Base-by-base conservation (phyloP, 2,113 vertebrate genomes). In the Meles meles region DNA sequence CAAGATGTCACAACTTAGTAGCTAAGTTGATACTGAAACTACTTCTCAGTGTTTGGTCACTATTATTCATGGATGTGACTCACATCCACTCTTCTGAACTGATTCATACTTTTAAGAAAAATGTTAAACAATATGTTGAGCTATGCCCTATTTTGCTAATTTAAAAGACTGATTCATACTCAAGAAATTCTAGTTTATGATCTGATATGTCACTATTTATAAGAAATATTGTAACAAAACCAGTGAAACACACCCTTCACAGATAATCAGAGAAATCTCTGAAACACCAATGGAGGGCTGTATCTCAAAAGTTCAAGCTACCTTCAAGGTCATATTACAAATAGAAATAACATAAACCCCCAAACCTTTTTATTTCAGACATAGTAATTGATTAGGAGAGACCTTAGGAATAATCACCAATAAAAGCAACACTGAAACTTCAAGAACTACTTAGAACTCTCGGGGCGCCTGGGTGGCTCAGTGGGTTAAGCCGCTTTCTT, bases 91-190 rank as follows among this genome's bases (percentile, higher is more conserved):
- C 47, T 83, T 96, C 47, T 91, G 39, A 93, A 80, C 63, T 8
- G 31, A 34, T 17, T 91, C 79, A 95, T 77, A 85, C 86, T 84
- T 93, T 63, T 63, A 49, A 76, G 34, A 82, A 96, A 94, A 94
- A 25, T 12, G 49, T 88, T 63, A 91, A 97, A 93, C 47, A 97
- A 67, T 81, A 97, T 77, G 76, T 87, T 57, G 17, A 86, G 47
- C 37, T 86, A 95, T 69, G n/a, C 34, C 21, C 47, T 90, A 74
- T 44, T 84, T 83, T 81, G 37, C 39, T 87, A 86, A 93, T 84
- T 89, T 97, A 94, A 84, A 93, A 92, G 63, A 89, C 79, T 85
- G 79, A 90, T 25, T 96, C 71, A 89, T 67, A 85, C 47, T 76
- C 17, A 90, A 47, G 39, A 92, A 52, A 92, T 47, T 95, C 86